These are phyloP conservation scores for Chromobotia macracanthus DNA, from an alignment of 2,797 vertebrate genomes.

Conservation along the genomic window DNA sequence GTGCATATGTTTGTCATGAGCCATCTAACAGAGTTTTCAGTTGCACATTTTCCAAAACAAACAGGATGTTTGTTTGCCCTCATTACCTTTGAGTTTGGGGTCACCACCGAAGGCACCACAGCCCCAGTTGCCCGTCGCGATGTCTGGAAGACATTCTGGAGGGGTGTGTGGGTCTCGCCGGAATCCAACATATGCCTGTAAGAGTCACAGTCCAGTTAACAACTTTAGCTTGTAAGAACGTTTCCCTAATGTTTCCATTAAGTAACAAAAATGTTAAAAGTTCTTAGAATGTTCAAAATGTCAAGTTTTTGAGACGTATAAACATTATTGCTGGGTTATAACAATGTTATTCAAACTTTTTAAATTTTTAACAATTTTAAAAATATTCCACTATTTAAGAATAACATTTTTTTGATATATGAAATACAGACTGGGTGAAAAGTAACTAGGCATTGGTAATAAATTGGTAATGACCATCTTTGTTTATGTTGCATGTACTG, in stretches of 20 bases:
- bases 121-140: slow-evolving; percentile 81
- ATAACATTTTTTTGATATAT: too few species aligned
- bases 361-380: too few species aligned
- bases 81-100: slow-evolving; percentile 75
- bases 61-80: not conserved
- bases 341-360: too few species aligned
- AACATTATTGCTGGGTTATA: too few species aligned
- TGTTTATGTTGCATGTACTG: too few species aligned
- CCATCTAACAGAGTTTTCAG: not conserved
- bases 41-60: not conserved
- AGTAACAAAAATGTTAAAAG: too few species aligned
- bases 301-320: too few species aligned
- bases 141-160: slow-evolving; percentile 51
- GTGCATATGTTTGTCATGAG: not conserved
- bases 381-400: not conserved
- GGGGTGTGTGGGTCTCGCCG: rapidly evolving
- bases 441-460: too few species aligned
- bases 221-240: not conserved
- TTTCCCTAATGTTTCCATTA: too few species aligned
- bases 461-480: too few species aligned
- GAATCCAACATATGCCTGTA: slow-evolving; percentile 77
- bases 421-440: too few species aligned
- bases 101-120: slow-evolving; percentile 78
- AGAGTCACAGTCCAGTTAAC: not conserved
- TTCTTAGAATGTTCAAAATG: too few species aligned